phyloP scores from a whole-genome alignment of 2,888 invertebrate genomes.

The Flexamia atlantica region DNA sequence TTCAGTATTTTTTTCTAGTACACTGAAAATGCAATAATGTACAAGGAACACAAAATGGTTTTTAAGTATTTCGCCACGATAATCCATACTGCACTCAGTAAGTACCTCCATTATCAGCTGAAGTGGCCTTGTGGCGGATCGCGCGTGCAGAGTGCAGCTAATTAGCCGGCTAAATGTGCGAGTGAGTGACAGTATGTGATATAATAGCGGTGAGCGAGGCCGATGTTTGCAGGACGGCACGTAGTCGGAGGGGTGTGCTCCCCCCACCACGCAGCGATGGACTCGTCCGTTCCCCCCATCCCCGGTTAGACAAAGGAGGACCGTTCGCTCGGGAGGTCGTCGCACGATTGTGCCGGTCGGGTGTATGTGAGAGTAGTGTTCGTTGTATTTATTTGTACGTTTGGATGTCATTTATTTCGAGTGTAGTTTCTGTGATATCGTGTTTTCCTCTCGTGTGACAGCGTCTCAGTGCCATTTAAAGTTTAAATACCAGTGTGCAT shows the following conservation, averaged over 20 bases:
- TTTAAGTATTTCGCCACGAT: no score
- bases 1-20: no score
- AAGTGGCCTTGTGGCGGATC: no score
- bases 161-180: not conserved
- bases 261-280: conserved; percentile 54
- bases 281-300: conserved; percentile 56
- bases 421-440: conserved; percentile 58
- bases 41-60: no score
- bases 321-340: conserved; percentile 38
- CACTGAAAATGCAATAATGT: no score
- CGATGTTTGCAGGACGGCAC: conserved; percentile 52
- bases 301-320: conserved; percentile 62
- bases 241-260: conserved; percentile 52
- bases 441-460: not conserved
- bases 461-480: conserved; percentile 58
- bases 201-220: conserved; percentile 6
- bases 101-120: no score
- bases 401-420: conserved; percentile 45
- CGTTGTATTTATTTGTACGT: conserved; percentile 34
- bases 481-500: conserved; percentile 56
- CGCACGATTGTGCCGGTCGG: conserved; percentile 11
- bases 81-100: no score
- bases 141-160: conserved; percentile 1
- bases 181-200: conserved; percentile 35
- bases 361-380: conserved; percentile 49